Percentiles rank a stretch among this genome's conserved stretches.
Conservation (phyloP, 2,797 vertebrate species). For the Helicolenus hilgendorfi region DNA sequence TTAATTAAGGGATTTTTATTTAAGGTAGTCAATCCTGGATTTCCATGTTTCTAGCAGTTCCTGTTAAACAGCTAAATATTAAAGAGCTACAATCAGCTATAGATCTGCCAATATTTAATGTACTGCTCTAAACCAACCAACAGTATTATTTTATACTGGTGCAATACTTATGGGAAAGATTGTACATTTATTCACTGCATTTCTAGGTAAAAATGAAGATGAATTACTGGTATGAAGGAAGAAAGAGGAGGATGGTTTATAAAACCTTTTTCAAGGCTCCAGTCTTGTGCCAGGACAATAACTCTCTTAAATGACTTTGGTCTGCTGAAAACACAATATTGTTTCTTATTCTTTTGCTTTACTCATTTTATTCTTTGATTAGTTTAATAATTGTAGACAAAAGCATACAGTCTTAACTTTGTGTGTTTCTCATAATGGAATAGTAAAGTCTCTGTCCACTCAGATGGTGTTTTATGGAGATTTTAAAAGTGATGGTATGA, state of each 20-base stretch:
- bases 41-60: background rate
- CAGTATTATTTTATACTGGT: background rate
- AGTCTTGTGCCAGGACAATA: background rate
- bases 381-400: background rate
- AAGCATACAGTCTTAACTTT: background rate
- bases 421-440: background rate
- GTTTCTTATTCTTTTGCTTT: background rate
- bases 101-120: background rate
- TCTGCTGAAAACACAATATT: background rate
- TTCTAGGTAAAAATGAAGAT: background rate
- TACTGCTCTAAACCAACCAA: background rate
- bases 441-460: background rate
- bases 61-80: background rate
- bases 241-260: background rate
- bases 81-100: background rate
- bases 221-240: background rate
- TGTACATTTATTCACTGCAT: background rate
- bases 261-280: background rate
- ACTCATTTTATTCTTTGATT: background rate
- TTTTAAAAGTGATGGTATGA: background rate
- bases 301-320: background rate
- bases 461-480: background rate
- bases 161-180: background rate
- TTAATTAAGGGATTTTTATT: background rate
- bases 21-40: background rate